Base-by-base conservation (phyloP, 2,797 vertebrate species). In the Nannoperca obscura region DNA sequence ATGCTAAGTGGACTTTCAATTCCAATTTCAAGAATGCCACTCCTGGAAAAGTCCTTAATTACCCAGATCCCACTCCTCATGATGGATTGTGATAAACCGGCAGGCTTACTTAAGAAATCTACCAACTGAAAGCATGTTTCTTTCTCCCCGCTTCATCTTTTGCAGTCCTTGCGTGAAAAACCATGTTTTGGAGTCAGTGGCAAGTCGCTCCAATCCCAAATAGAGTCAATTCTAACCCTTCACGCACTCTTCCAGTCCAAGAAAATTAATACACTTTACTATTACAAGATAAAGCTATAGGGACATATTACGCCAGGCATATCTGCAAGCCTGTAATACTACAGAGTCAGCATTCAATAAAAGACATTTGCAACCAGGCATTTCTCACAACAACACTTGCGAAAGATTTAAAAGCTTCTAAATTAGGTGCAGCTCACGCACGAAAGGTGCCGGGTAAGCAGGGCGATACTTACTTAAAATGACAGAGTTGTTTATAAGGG, bases 301-400 rank as follows among this genome's bases (percentile, higher is more conserved):
- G 94, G 93, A 95, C 95, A 94, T 94, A 95, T 95, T 96, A 95
- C 94, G 95, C 81, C 90, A 58, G 93, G 93, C 94, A 94, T 95
- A 96, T 95, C 95, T 95, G 93, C 94, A 94, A 94, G 94, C 90
- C 93, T 92, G 92, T 95, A 96, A 96, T 95, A 96, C 92, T 84
- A 95, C 94, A 90, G 95, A 95, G 94, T 96, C 95, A 96, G 95
- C 95, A 95, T 95, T 95, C 95, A 96, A 95, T 95, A 95, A 96
- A 96, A 96, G 94, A 96, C 94, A 95, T 96, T 95, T 96, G 95
- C 95, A 96, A 95, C 93, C 94, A 91, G 94, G 95, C 95, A 93
- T 93, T 95, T 95, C 95, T 95, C 93, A 90, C 91, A 92, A 95
- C 95, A 95, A 94, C 93, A 94, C 90, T 93, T 90, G 93, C 79